Percentiles rank a stretch among this genome's conserved stretches.
These are phyloP conservation scores for Rhingia campestris DNA, from an alignment of 2,888 invertebrate genomes.

Conservation along the genomic window DNA sequence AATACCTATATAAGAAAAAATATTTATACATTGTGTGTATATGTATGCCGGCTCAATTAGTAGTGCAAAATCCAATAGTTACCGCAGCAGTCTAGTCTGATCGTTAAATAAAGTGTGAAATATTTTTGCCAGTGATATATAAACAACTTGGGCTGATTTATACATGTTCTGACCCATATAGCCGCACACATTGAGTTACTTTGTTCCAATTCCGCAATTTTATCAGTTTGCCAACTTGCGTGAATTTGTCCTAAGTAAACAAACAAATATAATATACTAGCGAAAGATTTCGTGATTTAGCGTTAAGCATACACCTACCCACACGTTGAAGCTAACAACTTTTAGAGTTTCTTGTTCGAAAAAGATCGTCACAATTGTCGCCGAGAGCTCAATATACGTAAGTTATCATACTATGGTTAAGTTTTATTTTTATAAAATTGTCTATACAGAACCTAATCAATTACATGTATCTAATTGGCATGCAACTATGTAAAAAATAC, in stretches of 20 bases:
- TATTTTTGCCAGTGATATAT: conserved; percentile 51
- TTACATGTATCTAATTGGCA: conserved; percentile 20
- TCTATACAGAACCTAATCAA: conserved; percentile 33
- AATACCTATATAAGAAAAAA: conserved; percentile 19
- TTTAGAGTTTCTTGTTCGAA: conserved; percentile 43
- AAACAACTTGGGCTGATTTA: conserved; percentile 65
- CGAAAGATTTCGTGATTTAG: conserved; percentile 47
- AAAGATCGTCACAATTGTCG: conserved; percentile 64
- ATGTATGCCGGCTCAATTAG: conserved; percentile 47
- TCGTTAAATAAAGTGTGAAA: conserved; percentile 61
- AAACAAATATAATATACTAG: conserved; percentile 44
- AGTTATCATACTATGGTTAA: conserved; percentile 46
- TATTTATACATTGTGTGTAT: conserved; percentile 6
- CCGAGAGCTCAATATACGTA: conserved; percentile 68
- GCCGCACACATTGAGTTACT: conserved; percentile 48
- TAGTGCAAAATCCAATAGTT: conserved; percentile 34
- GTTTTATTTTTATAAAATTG: conserved; percentile 26
- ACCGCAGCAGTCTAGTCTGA: conserved; percentile 41
- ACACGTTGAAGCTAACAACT: conserved; percentile 20
- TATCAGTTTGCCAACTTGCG: conserved; percentile 53
- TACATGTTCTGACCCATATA: conserved; percentile 45
- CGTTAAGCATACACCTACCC: conserved; percentile 6
- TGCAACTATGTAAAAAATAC: conserved; percentile 20
- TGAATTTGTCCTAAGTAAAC: conserved; percentile 52
- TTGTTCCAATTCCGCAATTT: conserved; percentile 46